Percentiles rank a stretch among this genome's conserved stretches.
phyloP scores from a whole-genome alignment of 1,140 invertebrate genomes.

The Helicorthomorpha holstii region DNA sequence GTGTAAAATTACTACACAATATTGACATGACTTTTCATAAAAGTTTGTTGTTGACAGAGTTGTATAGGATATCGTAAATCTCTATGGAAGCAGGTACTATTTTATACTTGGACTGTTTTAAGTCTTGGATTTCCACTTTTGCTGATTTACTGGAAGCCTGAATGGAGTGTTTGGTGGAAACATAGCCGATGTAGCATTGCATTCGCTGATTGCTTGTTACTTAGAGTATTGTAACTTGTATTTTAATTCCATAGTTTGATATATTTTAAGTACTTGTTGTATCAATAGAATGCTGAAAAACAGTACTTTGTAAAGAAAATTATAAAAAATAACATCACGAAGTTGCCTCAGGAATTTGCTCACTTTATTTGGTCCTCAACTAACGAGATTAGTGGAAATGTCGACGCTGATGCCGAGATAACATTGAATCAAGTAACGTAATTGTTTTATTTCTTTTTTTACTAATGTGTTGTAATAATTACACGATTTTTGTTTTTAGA shows the following conservation, averaged over 20 bases:
- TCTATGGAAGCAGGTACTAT: conserved; percentile 6
- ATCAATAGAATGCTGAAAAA: conserved; percentile 7
- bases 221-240: conserved; percentile 6
- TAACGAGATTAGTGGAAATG: no score
- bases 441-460: neutral
- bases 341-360: neutral
- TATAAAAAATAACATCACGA: neutral
- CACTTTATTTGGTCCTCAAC: neutral
- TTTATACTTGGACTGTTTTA: conserved; percentile 3
- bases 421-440: no score
- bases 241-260: neutral
- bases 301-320: conserved; percentile 13
- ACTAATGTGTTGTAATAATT: neutral
- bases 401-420: no score
- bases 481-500: conserved; percentile 3
- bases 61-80: conserved; percentile 7
- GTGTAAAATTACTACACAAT: no score
- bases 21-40: no score
- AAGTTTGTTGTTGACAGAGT: no score
- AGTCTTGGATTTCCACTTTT: conserved; percentile 11
- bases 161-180: conserved; percentile 17
- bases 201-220: conserved; percentile 15
- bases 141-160: conserved; percentile 18
- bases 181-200: conserved; percentile 15
- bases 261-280: neutral